Conservation (phyloP, 2,113 vertebrate genomes). For the Rhinoptilus africanus region DNA sequence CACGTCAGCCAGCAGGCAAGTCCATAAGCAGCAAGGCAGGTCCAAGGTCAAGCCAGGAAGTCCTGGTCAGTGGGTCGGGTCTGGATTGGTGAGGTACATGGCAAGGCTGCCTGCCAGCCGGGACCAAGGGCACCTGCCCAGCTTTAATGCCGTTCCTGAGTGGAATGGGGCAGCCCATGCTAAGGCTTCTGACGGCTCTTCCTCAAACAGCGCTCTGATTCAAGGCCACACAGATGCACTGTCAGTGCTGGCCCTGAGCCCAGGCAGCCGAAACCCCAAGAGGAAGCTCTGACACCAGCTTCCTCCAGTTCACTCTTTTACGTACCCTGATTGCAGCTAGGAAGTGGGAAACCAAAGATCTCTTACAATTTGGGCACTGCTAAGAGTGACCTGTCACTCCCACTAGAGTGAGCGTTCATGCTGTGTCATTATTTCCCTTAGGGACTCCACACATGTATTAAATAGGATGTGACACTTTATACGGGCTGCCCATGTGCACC, state of each 20-base stretch:
- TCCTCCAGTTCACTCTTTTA: neutral
- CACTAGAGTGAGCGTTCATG: neutral
- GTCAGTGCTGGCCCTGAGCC: neutral
- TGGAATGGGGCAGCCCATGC: neutral
- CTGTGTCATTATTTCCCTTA: neutral
- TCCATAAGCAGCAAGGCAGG: neutral
- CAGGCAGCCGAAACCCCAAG: neutral
- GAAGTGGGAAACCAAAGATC: neutral
- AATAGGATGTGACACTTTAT: neutral
- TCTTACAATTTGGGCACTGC: neutral
- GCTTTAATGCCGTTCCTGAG: neutral
- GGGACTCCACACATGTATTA: neutral
- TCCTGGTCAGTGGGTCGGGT: neutral
- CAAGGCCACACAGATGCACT: neutral
- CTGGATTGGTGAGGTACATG: rapidly evolving
- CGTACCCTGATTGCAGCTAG: neutral
- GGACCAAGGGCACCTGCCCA: neutral
- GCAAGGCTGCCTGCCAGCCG: neutral
- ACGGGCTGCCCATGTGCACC: neutral
- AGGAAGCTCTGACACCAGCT: neutral
- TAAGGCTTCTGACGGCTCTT: neutral
- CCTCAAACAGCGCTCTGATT: neutral
- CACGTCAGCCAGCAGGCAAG: rapidly evolving
- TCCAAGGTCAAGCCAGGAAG: neutral
- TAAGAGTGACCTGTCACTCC: neutral